Percentiles rank a stretch among this genome's conserved stretches.
phyloP scores from a whole-genome alignment of 2,797 vertebrate species.

The Apogon hyalosoma region DNA sequence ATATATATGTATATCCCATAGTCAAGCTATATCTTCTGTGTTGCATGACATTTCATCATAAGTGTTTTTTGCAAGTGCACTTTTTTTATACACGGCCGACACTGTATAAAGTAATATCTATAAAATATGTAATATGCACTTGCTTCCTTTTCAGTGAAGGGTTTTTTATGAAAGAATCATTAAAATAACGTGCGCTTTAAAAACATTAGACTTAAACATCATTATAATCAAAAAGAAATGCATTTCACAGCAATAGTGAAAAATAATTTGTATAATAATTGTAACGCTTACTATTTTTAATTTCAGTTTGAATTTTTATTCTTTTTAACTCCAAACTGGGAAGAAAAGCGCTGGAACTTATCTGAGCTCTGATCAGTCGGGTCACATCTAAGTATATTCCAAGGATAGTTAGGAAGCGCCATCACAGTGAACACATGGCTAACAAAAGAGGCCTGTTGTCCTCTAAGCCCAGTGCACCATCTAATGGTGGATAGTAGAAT shows the following conservation, averaged over 20 bases:
- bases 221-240: conserved; percentile 38
- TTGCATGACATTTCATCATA: conserved; percentile 26
- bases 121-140: conserved; percentile 10
- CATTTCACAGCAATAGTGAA: conserved; percentile 18
- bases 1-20: neutral
- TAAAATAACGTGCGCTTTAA: conserved; percentile 32
- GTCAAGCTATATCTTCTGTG: conserved; percentile 15
- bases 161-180: conserved; percentile 5
- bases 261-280: conserved; percentile 45
- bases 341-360: conserved; percentile 49
- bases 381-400: conserved; percentile 73
- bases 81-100: conserved; percentile 29
- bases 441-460: conserved; percentile 79
- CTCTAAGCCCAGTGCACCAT: conserved; percentile 72
- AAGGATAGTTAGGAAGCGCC: conserved; percentile 74
- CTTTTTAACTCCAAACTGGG: conserved; percentile 5
- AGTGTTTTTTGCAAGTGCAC: conserved; percentile 29
- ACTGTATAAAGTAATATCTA: conserved; percentile 29
- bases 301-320: conserved; percentile 27
- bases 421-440: conserved; percentile 79
- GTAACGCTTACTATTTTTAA: conserved; percentile 3
- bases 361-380: conserved; percentile 61
- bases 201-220: conserved; percentile 26
- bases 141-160: conserved; percentile 19
- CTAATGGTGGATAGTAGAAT: conserved; percentile 65